Evolutionary conservation across 2,113 vertebrate genomes (phyloP), one percentile per base, ranked within the genome.

Genomic region (Petrocephalus zakoni): DNA sequence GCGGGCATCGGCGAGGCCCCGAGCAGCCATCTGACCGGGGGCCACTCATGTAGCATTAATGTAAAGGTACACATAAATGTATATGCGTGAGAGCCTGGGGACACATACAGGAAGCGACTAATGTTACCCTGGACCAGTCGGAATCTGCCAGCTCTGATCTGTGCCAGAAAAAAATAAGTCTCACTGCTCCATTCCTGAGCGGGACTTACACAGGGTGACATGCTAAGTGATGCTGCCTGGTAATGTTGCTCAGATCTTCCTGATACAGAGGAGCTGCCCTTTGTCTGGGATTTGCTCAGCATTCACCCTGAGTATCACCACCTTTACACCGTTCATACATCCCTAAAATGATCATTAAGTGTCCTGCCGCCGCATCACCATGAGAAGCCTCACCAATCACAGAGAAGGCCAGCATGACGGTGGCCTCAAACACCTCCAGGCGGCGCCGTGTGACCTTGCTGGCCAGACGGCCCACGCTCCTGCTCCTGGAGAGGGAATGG

Each of bases 361-460:
- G 10, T n/a, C 5, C 21, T 21, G 7, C 37, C 34, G 42, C 78
- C 11, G 21, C 21, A 6, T 42, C 17, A 13, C 29, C 17, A 8
- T 82, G 21, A 47, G 42, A 47, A 47, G 78, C 37, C 96, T 95
- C 89, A 98, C 98, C 98, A 53, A 95, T 95, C 21, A 99, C 47
- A 51, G 97, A 94, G 95, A 97, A 98, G 85, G 92, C 88, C 87
- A 96, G 88, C 52, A 96, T 64, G 47, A 94, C 46, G 3, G 95
- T 94, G 87, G 95, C 97, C 87, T 99, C 98, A 0, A 95, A 89
- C 90, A 98, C 93, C 90, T 99, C 98, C 89, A 97, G 89, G 7
- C 95, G 96, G 61, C 95, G 96, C 91, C 97, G 97, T 11, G 95
- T 93, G 29, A 94, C 93, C 90, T 96, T 95, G 90, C 96, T 96